A percentile compares a stretch with the other conserved stretches of the same genome.
Conservation (phyloP, 2,113 vertebrate genomes). For the Sinocyclocheilus anshuiensis region DNA sequence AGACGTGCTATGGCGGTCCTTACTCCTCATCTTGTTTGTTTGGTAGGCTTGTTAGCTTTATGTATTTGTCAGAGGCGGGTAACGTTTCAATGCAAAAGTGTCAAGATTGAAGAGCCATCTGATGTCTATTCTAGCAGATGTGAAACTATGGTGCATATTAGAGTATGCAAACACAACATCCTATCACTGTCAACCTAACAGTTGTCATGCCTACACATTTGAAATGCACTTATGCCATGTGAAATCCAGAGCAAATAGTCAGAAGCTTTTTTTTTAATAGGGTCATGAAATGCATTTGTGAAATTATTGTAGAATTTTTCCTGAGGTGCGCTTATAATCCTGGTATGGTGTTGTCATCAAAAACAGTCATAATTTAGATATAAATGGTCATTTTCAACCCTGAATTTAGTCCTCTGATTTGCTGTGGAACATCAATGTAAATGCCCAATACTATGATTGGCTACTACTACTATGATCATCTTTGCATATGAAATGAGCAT, state of each 20-base stretch:
- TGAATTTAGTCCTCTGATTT: too few species aligned
- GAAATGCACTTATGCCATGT: background rate
- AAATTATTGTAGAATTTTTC: too few species aligned
- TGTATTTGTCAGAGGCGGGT: slow-evolving; percentile 28
- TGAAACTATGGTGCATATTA: background rate
- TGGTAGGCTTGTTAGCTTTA: slow-evolving; percentile 37
- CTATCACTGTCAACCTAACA: background rate
- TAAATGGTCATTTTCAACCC: too few species aligned
- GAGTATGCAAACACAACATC: background rate
- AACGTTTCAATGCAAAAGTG: slow-evolving; percentile 14
- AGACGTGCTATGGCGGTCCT: slow-evolving; percentile 89
- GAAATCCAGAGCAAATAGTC: background rate
- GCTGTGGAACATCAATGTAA: too few species aligned
- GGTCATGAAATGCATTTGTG: too few species aligned
- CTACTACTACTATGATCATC: too few species aligned
- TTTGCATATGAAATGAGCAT: too few species aligned
- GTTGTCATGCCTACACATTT: background rate
- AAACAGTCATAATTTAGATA: too few species aligned
- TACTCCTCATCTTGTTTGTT: slow-evolving; percentile 66
- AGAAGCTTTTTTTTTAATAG: background rate
- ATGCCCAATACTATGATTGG: too few species aligned
- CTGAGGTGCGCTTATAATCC: too few species aligned
- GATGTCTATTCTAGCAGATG: slow-evolving; percentile 15
- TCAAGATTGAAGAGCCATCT: slow-evolving; percentile 10
- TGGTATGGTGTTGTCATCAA: too few species aligned